Evolutionary conservation across 2,113 vertebrate species (phyloP).

Genomic region (Cinclus mexicanus): DNA sequence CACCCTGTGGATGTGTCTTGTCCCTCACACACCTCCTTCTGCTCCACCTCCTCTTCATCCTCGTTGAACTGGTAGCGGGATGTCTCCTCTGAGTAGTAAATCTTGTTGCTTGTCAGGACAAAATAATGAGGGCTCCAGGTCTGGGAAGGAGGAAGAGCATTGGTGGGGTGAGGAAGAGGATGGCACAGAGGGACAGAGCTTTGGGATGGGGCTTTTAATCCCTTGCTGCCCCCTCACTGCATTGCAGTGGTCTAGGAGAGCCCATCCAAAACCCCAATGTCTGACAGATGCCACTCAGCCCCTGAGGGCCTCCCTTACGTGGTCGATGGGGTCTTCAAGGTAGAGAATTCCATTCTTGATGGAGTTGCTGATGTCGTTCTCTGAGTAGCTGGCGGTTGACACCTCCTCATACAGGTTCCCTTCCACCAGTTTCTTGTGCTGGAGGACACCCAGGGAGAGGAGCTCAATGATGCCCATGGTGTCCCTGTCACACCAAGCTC

Average conservation of each 20-base stretch:
- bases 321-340: slow-evolving; percentile 86
- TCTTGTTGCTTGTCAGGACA: slow-evolving; percentile 86
- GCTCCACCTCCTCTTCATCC: slow-evolving; percentile 84
- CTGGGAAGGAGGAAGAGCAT: slow-evolving; percentile 44
- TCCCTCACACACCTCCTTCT: slow-evolving; percentile 73
- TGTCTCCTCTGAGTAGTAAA: slow-evolving; percentile 88
- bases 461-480: not conserved
- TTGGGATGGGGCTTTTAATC: not conserved
- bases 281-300: not conserved
- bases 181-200: accelerated
- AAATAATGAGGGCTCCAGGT: slow-evolving; percentile 89
- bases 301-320: slow-evolving; percentile 65
- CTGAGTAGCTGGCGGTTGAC: slow-evolving; percentile 82
- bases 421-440: slow-evolving; percentile 90
- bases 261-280: not conserved
- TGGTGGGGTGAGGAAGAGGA: not conserved
- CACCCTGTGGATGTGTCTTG: accelerated
- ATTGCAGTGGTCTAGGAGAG: not conserved
- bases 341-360: slow-evolving; percentile 88
- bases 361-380: slow-evolving; percentile 89
- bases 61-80: slow-evolving; percentile 83
- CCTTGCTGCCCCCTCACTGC: accelerated
- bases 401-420: slow-evolving; percentile 86
- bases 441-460: not conserved
- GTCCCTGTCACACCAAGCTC: not conserved